A percentile compares a stretch with the other conserved stretches of the same genome.
Conservation (phyloP, 2,888 invertebrate species). For the Philopedon plagiatum region DNA sequence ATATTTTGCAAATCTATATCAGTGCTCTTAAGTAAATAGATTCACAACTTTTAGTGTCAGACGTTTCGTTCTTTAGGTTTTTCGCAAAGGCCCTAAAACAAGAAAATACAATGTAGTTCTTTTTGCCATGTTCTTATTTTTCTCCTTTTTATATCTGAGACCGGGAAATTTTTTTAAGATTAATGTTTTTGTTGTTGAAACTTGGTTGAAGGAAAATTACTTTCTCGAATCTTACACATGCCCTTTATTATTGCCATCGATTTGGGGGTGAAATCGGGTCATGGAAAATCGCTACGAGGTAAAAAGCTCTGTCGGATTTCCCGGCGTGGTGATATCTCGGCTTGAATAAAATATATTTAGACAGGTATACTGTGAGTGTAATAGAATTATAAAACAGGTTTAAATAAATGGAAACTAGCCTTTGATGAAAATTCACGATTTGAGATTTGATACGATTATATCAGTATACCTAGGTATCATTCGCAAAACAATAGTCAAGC, state of each 20-base stretch:
- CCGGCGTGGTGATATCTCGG: neutral
- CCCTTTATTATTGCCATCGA: conserved; percentile 20
- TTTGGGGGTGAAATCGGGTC: conserved; percentile 16
- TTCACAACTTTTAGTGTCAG: neutral
- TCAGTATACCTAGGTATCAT: too few species aligned
- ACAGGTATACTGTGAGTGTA: neutral
- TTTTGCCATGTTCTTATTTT: neutral
- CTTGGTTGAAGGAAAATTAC: conserved; percentile 20
- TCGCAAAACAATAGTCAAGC: too few species aligned
- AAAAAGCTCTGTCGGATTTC: conserved; percentile 6
- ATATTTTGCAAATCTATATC: too few species aligned
- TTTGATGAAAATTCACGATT: too few species aligned
- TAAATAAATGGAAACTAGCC: neutral
- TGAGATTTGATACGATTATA: too few species aligned
- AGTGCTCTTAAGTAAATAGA: neutral
- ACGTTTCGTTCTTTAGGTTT: neutral
- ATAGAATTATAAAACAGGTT: neutral
- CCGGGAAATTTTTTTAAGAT: conserved; percentile 6
- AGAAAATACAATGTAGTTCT: conserved; percentile 1
- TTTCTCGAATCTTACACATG: conserved; percentile 20
- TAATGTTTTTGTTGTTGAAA: conserved; percentile 22
- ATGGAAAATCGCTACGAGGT: conserved; percentile 6
- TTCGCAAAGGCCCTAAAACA: neutral
- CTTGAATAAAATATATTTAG: conserved; percentile 4
- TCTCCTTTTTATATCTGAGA: neutral